Conservation (phyloP, 2,797 vertebrate species). For the Toxotes lorentzi region DNA sequence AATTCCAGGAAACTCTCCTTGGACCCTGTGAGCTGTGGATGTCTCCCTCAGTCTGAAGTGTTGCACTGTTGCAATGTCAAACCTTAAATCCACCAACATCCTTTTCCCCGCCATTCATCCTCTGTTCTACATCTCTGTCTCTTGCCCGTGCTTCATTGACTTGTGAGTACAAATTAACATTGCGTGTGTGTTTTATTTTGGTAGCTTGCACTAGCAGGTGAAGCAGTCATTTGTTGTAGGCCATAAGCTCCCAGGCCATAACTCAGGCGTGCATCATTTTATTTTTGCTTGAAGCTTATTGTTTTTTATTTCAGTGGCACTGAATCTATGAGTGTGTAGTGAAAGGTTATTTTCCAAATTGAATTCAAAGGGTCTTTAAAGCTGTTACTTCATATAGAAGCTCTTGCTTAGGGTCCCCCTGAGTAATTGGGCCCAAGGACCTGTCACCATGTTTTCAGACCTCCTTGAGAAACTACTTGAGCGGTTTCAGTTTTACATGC, state of each 20-base stretch:
- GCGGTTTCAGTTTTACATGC: not conserved
- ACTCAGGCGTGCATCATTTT: not conserved
- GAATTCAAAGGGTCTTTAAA: not conserved
- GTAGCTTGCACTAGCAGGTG: not conserved
- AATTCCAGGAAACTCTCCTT: too few species aligned
- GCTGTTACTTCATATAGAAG: too few species aligned
- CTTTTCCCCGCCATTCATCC: not conserved
- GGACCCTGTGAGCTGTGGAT: too few species aligned
- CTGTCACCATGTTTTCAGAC: not conserved
- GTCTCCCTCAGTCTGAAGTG: too few species aligned
- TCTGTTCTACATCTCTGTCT: not conserved
- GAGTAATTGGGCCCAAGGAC: too few species aligned
- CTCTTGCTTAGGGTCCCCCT: too few species aligned
- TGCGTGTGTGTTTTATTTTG: not conserved
- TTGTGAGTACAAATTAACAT: not conserved
- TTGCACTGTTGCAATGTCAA: too few species aligned
- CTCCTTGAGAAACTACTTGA: not conserved
- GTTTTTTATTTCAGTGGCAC: not conserved
- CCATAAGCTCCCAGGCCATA: not conserved
- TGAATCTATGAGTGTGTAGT: not conserved
- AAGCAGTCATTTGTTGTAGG: not conserved
- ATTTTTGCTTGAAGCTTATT: not conserved
- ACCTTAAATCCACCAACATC: not conserved
- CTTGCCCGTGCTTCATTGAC: too few species aligned
- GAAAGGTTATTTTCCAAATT: not conserved